These are phyloP conservation scores for Oncopodura yosiiana DNA, from an alignment of 1,140 invertebrate genomes.

Conservation along the genomic window DNA sequence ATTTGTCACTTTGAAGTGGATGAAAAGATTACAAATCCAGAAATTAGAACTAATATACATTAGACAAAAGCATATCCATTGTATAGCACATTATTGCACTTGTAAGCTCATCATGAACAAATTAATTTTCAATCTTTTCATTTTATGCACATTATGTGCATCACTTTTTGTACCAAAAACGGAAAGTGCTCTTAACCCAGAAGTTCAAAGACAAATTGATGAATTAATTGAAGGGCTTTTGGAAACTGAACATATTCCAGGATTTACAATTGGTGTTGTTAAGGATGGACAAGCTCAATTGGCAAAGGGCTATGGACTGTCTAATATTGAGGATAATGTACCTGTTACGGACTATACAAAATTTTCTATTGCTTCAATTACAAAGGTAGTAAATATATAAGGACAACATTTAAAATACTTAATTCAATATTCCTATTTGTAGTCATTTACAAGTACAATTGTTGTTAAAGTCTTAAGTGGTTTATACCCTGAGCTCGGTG, in stretches of 20 bases:
- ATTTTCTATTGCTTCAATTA: not conserved
- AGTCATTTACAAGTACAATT: slow-evolving; percentile 10
- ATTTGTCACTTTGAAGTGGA: too few relatives aligned
- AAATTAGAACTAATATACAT: too few relatives aligned
- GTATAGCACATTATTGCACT: too few relatives aligned
- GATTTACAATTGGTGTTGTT: not conserved
- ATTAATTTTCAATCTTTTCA: too few relatives aligned
- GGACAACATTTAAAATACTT: not conserved
- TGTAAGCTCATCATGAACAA: too few relatives aligned
- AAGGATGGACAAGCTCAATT: not conserved
- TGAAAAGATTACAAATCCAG: too few relatives aligned
- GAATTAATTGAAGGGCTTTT: not conserved
- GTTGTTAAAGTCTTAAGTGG: slow-evolving; percentile 1
- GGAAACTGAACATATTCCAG: not conserved
- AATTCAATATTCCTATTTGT: not conserved
- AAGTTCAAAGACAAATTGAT: not conserved
- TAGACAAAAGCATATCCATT: too few relatives aligned
- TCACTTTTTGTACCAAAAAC: not conserved
- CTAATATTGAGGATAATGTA: not conserved
- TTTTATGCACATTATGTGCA: too few relatives aligned
- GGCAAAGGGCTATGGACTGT: not conserved
- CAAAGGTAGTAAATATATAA: slow-evolving; percentile 4
- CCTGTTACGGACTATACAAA: not conserved
- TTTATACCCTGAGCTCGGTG: slow-evolving; percentile 11
- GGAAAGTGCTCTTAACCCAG: not conserved